phyloP scores from a whole-genome alignment of 2,113 vertebrate genomes.

The Anhinga rufa region DNA sequence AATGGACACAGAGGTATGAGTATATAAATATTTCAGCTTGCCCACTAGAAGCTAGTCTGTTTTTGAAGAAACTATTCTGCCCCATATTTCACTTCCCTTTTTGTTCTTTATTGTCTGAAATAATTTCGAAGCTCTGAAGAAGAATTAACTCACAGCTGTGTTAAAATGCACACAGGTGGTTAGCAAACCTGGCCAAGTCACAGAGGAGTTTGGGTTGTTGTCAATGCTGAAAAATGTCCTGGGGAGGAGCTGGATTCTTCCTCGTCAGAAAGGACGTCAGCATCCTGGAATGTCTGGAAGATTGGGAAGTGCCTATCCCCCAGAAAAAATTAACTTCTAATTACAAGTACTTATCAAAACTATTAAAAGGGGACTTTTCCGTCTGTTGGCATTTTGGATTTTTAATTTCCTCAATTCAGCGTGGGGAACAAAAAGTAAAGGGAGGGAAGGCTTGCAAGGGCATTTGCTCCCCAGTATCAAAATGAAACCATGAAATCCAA shows the following conservation, averaged over 20 bases:
- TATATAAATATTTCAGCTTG: not conserved
- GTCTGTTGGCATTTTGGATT: not conserved
- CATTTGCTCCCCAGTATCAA: accelerated
- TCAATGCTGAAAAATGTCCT: not conserved
- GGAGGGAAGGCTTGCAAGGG: not conserved
- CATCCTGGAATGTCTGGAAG: not conserved
- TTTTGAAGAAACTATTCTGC: not conserved
- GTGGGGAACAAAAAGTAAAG: not conserved
- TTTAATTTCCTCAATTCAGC: not conserved
- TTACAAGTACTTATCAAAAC: not conserved
- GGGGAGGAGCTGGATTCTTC: not conserved
- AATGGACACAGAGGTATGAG: not conserved
- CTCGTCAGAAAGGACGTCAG: not conserved
- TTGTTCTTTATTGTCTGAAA: not conserved
- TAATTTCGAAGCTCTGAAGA: not conserved
- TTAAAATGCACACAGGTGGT: not conserved
- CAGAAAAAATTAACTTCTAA: not conserved
- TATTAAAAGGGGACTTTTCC: not conserved
- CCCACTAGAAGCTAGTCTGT: not conserved
- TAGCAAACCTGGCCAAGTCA: not conserved
- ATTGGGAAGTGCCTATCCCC: not conserved
- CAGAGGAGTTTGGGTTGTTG: not conserved
- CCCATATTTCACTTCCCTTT: not conserved
- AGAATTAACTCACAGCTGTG: not conserved
- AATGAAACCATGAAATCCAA: not conserved